Conservation (phyloP, 2,888 invertebrate genomes). For the Odontocerum albicorne region DNA sequence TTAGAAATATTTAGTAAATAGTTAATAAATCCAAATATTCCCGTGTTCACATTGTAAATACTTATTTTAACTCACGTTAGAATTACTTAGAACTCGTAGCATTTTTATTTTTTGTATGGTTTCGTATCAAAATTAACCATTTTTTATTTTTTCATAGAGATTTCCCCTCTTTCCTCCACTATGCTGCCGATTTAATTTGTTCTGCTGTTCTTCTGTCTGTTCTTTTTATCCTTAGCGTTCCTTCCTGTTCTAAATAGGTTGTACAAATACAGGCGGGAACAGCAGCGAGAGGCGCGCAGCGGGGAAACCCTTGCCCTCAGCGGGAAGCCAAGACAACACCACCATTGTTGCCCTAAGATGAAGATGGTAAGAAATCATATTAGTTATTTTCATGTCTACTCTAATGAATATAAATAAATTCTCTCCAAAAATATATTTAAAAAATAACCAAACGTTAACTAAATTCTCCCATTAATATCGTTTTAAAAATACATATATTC, state of each 20-base stretch:
- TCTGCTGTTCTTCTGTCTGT: slow-evolving; percentile 1
- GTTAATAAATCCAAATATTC: too few relatives aligned
- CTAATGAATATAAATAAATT: not conserved
- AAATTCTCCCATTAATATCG: too few relatives aligned
- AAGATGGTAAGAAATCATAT: slow-evolving; percentile 29
- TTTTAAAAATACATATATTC: too few relatives aligned
- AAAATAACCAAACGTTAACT: too few relatives aligned
- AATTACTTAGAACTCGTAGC: too few relatives aligned
- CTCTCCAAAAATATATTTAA: too few relatives aligned
- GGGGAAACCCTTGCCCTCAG: slow-evolving; percentile 60
- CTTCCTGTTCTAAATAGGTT: slow-evolving; percentile 48
- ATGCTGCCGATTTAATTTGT: slow-evolving; percentile 50
- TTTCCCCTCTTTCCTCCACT: slow-evolving; percentile 3
- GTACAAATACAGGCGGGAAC: slow-evolving; percentile 68
- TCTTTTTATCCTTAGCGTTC: not conserved
- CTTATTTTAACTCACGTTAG: not conserved
- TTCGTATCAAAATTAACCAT: too few relatives aligned
- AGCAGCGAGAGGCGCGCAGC: slow-evolving; percentile 65
- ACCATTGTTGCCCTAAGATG: slow-evolving; percentile 57
- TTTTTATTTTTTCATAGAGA: not conserved
- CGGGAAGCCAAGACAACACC: slow-evolving; percentile 54
- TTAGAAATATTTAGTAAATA: too few relatives aligned
- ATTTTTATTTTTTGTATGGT: too few relatives aligned
- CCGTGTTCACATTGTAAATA: not conserved
- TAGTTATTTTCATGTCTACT: not conserved